A percentile compares a stretch with the other conserved stretches of the same genome.
Conservation (phyloP, 1,140 invertebrate species). For the Dendrolimus kikuchii region DNA sequence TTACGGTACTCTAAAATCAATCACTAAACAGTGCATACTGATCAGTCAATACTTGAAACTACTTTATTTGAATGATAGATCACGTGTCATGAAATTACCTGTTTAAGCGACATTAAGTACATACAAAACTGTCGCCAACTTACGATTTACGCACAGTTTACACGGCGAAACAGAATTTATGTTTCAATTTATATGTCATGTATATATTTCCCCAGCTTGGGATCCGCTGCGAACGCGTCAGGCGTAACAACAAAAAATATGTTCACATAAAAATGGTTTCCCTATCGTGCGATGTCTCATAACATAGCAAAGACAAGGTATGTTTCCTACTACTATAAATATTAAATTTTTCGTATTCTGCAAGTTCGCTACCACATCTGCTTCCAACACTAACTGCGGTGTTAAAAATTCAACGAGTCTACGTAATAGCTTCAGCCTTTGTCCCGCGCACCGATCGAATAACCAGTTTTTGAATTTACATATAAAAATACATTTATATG, state of each 20-base stretch:
- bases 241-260: conserved; percentile 13
- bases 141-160: too few relatives aligned
- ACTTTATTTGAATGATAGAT: too few relatives aligned
- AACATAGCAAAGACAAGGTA: conserved; percentile 44
- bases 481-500: not conserved
- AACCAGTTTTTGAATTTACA: conserved; percentile 15
- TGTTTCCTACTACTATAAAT: conserved; percentile 47
- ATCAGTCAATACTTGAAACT: too few relatives aligned
- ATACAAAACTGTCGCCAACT: too few relatives aligned
- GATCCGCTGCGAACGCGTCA: not conserved
- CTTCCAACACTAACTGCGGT: conserved; percentile 43
- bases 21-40: too few relatives aligned
- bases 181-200: conserved; percentile 15
- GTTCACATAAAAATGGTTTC: conserved; percentile 20
- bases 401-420: conserved; percentile 51
- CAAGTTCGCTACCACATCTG: conserved; percentile 46
- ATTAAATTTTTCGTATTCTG: conserved; percentile 55
- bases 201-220: not conserved
- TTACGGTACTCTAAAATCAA: too few relatives aligned
- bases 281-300: conserved; percentile 31
- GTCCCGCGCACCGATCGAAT: conserved; percentile 32
- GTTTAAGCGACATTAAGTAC: too few relatives aligned
- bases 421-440: conserved; percentile 41
- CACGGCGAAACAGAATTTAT: too few relatives aligned
- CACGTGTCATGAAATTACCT: too few relatives aligned